These are phyloP conservation scores for Oscheius sp. DNA, from an alignment of 1,140 invertebrate species.

Conservation along the genomic window DNA sequence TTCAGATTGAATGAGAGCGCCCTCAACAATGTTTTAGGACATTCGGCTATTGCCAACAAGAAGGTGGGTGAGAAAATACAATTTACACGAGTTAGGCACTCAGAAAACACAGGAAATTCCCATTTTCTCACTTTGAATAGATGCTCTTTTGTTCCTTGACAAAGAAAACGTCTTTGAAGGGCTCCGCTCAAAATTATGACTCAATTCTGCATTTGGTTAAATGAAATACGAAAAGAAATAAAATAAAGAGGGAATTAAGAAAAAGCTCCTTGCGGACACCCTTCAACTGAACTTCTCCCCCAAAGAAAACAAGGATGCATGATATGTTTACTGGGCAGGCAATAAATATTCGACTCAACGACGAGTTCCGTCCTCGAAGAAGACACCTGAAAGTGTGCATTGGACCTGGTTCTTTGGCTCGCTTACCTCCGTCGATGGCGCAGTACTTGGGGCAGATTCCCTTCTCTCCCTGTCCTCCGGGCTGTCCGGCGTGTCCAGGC, in stretches of 20 bases:
- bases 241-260: constrained; percentile 2
- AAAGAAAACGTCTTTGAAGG: too few relatives aligned
- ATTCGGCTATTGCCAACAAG: constrained; percentile 42
- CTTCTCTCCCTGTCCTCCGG: constrained; percentile 39
- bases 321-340: constrained; percentile 2
- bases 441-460: constrained; percentile 48
- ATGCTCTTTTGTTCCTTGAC: too few relatives aligned
- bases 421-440: constrained; percentile 42
- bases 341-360: constrained; percentile 35
- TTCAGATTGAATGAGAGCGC: constrained; percentile 40
- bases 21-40: constrained; percentile 36
- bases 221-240: too few relatives aligned
- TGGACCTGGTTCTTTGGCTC: not conserved
- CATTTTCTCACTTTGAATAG: too few relatives aligned
- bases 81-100: not conserved
- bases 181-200: too few relatives aligned
- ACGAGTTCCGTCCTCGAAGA: constrained; percentile 58
- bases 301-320: too few relatives aligned
- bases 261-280: too few relatives aligned
- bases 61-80: constrained; percentile 25
- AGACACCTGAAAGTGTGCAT: constrained; percentile 39
- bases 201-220: too few relatives aligned
- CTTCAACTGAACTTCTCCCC: too few relatives aligned
- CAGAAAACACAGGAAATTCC: not conserved
- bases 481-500: constrained; percentile 41